A percentile compares a stretch with the other conserved stretches of the same genome.
These are phyloP conservation scores for Anarsia innoxiella DNA, from an alignment of 2,888 invertebrate species.

Conservation along the genomic window DNA sequence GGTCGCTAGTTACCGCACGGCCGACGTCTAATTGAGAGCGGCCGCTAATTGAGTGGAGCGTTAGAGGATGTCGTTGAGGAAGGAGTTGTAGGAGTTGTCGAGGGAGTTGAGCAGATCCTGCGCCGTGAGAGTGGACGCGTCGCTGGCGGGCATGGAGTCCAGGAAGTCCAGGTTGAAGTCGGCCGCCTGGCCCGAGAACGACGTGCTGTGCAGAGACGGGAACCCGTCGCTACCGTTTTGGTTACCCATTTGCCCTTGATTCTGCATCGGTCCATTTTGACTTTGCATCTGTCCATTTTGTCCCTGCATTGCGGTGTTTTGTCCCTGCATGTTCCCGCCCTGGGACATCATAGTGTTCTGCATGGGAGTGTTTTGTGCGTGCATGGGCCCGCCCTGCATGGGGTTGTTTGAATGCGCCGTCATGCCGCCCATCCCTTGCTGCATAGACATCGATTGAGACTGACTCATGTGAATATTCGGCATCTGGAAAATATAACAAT, in stretches of 20 bases:
- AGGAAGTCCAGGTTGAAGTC: conserved; percentile 91
- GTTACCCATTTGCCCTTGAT: conserved; percentile 21
- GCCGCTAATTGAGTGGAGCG: neutral
- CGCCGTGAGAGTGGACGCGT: conserved; percentile 84
- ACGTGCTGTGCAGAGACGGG: conserved; percentile 50
- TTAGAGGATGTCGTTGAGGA: conserved; percentile 79
- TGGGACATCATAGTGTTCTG: no score
- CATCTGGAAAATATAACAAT: conserved; percentile 70
- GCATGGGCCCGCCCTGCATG: conserved; percentile 31
- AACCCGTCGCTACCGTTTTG: conserved; percentile 25
- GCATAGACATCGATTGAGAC: conserved; percentile 78
- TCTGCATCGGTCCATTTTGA: conserved; percentile 18
- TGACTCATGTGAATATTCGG: conserved; percentile 82
- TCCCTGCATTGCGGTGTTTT: conserved; percentile 28
- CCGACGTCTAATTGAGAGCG: no score
- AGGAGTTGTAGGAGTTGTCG: conserved; percentile 82
- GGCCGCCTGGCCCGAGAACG: conserved; percentile 67
- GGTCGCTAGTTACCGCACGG: no score
- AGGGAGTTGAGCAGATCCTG: conserved; percentile 89
- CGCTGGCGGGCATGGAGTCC: conserved; percentile 85
- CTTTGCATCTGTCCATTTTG: conserved; percentile 26
- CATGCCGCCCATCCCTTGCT: conserved; percentile 36
- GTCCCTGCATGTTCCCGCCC: conserved; percentile 29
- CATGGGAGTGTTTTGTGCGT: conserved; percentile 15
- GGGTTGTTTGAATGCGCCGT: conserved; percentile 27